Percentiles rank a stretch among this genome's conserved stretches.
These are phyloP conservation scores for Prietella phreatophila DNA, from an alignment of 2,113 vertebrate species.

Conservation along the genomic window DNA sequence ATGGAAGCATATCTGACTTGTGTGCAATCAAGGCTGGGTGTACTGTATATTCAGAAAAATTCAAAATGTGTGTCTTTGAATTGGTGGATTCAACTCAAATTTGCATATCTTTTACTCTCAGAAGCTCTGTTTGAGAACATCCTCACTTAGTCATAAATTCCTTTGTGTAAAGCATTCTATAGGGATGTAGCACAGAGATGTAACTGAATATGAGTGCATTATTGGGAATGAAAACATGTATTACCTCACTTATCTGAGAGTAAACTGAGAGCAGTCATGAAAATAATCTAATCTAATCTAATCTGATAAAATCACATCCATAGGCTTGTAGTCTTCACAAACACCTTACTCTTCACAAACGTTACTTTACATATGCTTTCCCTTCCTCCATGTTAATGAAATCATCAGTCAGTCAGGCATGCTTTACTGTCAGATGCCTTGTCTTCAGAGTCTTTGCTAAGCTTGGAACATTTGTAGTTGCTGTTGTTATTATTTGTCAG, in stretches of 20 bases:
- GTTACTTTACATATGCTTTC: conserved; percentile 2
- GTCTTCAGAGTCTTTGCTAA: conserved; percentile 4
- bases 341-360: background rate
- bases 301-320: background rate
- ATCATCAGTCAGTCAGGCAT: conserved; percentile 12
- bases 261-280: background rate
- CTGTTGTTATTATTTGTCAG: conserved; percentile 24
- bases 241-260: background rate
- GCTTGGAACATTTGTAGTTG: conserved; percentile 7
- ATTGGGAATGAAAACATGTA: background rate
- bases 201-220: background rate
- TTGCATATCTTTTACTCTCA: background rate
- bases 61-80: background rate
- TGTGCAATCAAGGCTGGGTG: background rate
- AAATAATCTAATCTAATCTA: no score
- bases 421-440: conserved; percentile 5
- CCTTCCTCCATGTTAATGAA: background rate
- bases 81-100: background rate
- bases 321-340: background rate
- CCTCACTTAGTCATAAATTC: background rate
- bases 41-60: background rate
- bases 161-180: background rate
- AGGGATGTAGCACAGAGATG: background rate
- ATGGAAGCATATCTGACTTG: background rate
- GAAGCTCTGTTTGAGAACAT: background rate